Percentiles rank a stretch among this genome's conserved stretches.
Evolutionary conservation across 2,113 vertebrate species (phyloP).

Genomic region (Labrus mixtus): DNA sequence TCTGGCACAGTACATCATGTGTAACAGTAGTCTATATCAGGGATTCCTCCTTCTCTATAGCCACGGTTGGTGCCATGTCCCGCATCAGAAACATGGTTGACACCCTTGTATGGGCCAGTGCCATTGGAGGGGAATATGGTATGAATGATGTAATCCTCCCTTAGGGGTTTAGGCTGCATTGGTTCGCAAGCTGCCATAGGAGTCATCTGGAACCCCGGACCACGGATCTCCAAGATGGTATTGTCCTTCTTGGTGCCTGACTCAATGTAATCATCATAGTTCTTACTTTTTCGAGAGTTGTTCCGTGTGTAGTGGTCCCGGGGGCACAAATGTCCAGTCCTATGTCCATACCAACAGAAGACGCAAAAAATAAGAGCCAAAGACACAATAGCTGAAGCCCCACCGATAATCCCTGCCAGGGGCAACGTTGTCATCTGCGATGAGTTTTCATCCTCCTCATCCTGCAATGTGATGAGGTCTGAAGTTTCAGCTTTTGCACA

Average conservation of each 20-base stretch:
- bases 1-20: constrained; percentile 86
- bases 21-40: constrained; percentile 92
- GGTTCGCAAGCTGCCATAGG: constrained; percentile 88
- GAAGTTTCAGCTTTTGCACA: constrained; percentile 92
- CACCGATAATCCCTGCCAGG: constrained; percentile 90
- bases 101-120: constrained; percentile 90
- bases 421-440: constrained; percentile 84
- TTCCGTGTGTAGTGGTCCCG: constrained; percentile 86
- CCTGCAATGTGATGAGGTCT: constrained; percentile 79
- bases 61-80: constrained; percentile 91
- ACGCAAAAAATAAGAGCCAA: constrained; percentile 88
- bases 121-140: constrained; percentile 95
- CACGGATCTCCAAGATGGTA: constrained; percentile 91
- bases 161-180: constrained; percentile 87
- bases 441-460: constrained; percentile 79
- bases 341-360: constrained; percentile 91
- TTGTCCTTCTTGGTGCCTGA: constrained; percentile 96
- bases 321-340: constrained; percentile 85
- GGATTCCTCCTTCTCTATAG: constrained; percentile 91
- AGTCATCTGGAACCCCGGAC: constrained; percentile 92
- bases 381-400: constrained; percentile 89
- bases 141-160: constrained; percentile 93
- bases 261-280: constrained; percentile 91
- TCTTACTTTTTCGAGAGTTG: constrained; percentile 83
- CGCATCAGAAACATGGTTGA: constrained; percentile 82